Base-by-base conservation (phyloP, 1,140 invertebrate species). In the Protaetia brevitarsis region DNA sequence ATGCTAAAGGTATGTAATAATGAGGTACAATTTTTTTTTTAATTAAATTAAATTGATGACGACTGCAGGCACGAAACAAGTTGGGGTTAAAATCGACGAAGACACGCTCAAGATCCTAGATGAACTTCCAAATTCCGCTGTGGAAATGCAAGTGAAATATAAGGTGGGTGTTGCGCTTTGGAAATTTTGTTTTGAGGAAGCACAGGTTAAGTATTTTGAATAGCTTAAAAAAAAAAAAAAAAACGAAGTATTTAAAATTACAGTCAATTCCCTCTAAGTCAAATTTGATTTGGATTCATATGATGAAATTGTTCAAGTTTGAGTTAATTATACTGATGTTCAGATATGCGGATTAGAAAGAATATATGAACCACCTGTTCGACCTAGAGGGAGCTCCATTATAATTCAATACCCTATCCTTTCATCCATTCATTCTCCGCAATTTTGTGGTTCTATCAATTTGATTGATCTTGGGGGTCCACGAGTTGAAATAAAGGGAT, bases 81-180 rank as follows among this genome's bases (percentile, higher is more conserved):
- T 88, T 70, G 86, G 84, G 13, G 85, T 89, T 7, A 87, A 87
- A 67, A 81, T 89, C 70, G 90, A 92, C 69, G 89, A 91, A 72
- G 89, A 91, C 72, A 88, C 88, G 74, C 79, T 90, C 26, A 90
- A 90, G 78, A 89, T 91, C 69, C 82, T 92, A 68, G 93, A 95
- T 74, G 93, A 96, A 77, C 81, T 95, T 73, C 94, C 94, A 19
- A 94, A 88, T 80, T 95, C 95, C 56, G 95, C 95, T 3, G 94
- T 96, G 13, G 95, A 97, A 81, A 89, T 97, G 85, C 91, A 94
- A 81, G 93, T 95, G 64, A 96, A 97, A 84, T 94, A 96, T 83
- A 97, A 96, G 87, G 94, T 96, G 81, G 79, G 36, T 36, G n/a
- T n/a, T n/a, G n/a, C n/a, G n/a, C 8, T 6, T 8, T 45, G 21